A percentile compares a stretch with the other conserved stretches of the same genome.
Conservation (phyloP, 2,888 invertebrate genomes). For the Agrochola litura region DNA sequence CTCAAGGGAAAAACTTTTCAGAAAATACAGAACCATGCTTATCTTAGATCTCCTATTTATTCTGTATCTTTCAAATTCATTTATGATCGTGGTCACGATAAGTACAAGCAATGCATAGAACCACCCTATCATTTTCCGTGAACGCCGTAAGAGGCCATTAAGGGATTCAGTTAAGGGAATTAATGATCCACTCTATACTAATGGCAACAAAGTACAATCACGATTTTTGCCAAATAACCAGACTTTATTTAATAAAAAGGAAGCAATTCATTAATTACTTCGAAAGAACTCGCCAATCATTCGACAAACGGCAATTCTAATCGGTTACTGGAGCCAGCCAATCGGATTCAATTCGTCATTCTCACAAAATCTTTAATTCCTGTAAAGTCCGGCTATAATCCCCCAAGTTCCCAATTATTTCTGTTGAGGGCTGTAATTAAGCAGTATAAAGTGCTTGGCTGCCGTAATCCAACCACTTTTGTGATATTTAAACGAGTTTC, state of each 20-base stretch:
- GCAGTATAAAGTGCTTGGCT: slow-evolving; percentile 87
- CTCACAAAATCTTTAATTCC: slow-evolving; percentile 76
- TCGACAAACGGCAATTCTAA: slow-evolving; percentile 57
- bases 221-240: slow-evolving; percentile 34
- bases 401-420: slow-evolving; percentile 89
- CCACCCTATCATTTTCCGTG: slow-evolving; percentile 46
- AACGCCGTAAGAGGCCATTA: slow-evolving; percentile 50
- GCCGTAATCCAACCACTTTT: slow-evolving; percentile 89
- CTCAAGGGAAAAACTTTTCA: not conserved
- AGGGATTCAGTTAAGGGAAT: slow-evolving; percentile 47
- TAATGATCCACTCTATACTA: slow-evolving; percentile 53
- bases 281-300: slow-evolving; percentile 49
- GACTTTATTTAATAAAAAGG: slow-evolving; percentile 42
- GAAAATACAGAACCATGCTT: not conserved
- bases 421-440: slow-evolving; percentile 88
- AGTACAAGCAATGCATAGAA: slow-evolving; percentile 17
- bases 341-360: slow-evolving; percentile 60
- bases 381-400: slow-evolving; percentile 84
- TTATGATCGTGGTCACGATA: slow-evolving; percentile 17
- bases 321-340: slow-evolving; percentile 46
- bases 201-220: slow-evolving; percentile 43
- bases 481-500: slow-evolving; percentile 90
- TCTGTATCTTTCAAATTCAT: slow-evolving; percentile 1
- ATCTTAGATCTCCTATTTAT: slow-evolving; percentile 1
- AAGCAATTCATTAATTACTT: slow-evolving; percentile 49